These are phyloP conservation scores for Cricetomys ansorgei DNA, from an alignment of 2,113 vertebrate genomes.

Conservation along the genomic window DNA sequence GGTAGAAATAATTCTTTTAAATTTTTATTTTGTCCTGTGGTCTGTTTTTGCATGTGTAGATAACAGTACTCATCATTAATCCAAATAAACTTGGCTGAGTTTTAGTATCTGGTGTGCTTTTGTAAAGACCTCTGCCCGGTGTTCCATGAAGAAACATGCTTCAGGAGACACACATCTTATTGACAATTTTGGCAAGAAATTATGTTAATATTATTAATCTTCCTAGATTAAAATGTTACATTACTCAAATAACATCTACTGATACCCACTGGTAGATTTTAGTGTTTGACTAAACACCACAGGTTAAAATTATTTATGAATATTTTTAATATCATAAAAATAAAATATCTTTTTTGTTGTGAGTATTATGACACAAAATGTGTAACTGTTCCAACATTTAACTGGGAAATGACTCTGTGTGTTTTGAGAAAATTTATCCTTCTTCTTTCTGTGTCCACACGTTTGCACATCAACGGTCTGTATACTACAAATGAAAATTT, in stretches of 20 bases:
- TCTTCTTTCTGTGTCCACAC: background rate
- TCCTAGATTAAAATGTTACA: background rate
- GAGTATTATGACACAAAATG: background rate
- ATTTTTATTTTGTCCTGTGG: background rate
- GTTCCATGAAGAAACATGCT: background rate
- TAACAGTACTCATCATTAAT: background rate
- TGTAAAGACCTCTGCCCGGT: background rate
- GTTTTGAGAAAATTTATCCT: background rate
- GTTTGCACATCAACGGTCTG: background rate
- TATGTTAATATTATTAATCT: slow-evolving; percentile 29
- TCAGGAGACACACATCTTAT: slow-evolving; percentile 16
- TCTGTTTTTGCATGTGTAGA: background rate
- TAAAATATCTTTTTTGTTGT: background rate
- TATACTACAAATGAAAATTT: background rate
- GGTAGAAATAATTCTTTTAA: background rate
- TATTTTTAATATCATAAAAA: background rate
- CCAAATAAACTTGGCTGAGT: background rate
- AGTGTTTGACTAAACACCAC: background rate
- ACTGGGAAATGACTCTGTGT: background rate
- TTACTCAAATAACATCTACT: background rate
- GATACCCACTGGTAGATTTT: background rate
- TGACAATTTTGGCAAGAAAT: background rate
- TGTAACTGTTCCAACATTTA: background rate
- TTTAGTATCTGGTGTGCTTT: background rate
- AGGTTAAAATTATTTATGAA: background rate